Percentiles rank a stretch among this genome's conserved stretches.
Evolutionary conservation across 2,797 vertebrate genomes (phyloP).

Genomic region (Thamnophis elegans): DNA sequence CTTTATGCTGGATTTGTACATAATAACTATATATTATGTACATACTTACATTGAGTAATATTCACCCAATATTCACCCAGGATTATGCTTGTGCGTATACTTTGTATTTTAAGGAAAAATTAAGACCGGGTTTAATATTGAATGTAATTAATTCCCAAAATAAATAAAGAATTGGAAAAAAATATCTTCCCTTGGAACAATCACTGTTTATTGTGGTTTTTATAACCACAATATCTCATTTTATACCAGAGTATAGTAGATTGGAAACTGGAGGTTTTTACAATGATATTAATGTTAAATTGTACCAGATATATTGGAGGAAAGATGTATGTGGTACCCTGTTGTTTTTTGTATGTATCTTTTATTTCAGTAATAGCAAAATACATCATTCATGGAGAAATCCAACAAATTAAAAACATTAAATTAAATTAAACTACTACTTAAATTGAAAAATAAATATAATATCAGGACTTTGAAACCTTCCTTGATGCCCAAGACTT

Average conservation of each 20-base stretch:
- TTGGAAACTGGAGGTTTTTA: slow-evolving; percentile 36
- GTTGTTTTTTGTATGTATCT: slow-evolving; percentile 30
- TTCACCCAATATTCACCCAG: not conserved
- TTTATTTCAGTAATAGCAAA: not conserved
- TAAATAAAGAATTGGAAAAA: not conserved
- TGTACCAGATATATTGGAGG: slow-evolving; percentile 34
- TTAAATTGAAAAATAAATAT: slow-evolving; percentile 23
- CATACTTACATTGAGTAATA: not conserved
- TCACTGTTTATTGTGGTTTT: slow-evolving; percentile 27
- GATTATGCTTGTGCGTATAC: not conserved
- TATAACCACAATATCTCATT: slow-evolving; percentile 52
- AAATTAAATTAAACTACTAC: not conserved
- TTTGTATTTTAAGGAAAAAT: not conserved
- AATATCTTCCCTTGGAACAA: slow-evolving; percentile 60
- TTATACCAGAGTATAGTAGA: not conserved
- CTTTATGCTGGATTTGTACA: not conserved
- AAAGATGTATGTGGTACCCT: slow-evolving; percentile 6
- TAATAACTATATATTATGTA: not conserved
- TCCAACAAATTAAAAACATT: slow-evolving; percentile 26
- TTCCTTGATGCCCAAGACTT: not conserved
- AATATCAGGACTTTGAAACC: not conserved
- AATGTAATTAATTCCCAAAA: slow-evolving; percentile 8
- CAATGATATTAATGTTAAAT: slow-evolving; percentile 44
- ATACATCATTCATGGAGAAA: not conserved
- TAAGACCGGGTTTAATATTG: not conserved